Base-by-base conservation (phyloP, 2,888 invertebrate genomes). In the Glyphotaelius pellucidus region DNA sequence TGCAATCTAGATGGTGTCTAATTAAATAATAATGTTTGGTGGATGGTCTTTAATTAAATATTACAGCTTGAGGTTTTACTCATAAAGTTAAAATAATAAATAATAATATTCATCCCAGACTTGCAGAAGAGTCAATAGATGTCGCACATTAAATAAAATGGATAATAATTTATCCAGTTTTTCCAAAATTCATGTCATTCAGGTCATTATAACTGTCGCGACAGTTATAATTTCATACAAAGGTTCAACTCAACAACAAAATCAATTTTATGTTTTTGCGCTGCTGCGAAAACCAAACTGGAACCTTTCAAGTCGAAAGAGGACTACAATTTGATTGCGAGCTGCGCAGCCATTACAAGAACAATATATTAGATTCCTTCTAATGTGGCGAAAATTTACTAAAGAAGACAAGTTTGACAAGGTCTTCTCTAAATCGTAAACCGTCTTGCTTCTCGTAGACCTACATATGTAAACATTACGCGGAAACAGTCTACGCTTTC, bases 401-500 rank as follows among this genome's bases (percentile, higher is more conserved):
- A 5, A 85, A 85, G 0, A 32, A 31, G 81, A 32, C 32, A 87
- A 87, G 31, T 87, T 87, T 87, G 87, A 31, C 30, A 87, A 87
- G 52, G 19, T 30, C 52, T 87, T 32, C 30, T 87, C 67, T 52
- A 67, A 87, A 67, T 87, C 67, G 87, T 87, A 87, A 31, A 90
- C 38, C 85, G 52, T 90, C 67, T 84, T 67, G 85, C n/a, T 79
- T 67, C 32, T 81, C 85, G n/a, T 89, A 87, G 80, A 67, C 90
- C 89, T 93, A 93, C 93, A 93, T 92, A 93, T 93, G 93, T 93
- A 93, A 93, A 93, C 93, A 93, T 90, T 87, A 80, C 89, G 92
- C 93, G 92, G 91, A 93, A 93, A 93, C 90, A 93, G 91, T 92
- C 91, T 91, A 90, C 90, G 91, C 88, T 88, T 38, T 89, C 90